Evolutionary conservation across 2,888 invertebrate species (phyloP), one percentile per base, ranked within the genome.

Genomic region (Noctua janthe): DNA sequence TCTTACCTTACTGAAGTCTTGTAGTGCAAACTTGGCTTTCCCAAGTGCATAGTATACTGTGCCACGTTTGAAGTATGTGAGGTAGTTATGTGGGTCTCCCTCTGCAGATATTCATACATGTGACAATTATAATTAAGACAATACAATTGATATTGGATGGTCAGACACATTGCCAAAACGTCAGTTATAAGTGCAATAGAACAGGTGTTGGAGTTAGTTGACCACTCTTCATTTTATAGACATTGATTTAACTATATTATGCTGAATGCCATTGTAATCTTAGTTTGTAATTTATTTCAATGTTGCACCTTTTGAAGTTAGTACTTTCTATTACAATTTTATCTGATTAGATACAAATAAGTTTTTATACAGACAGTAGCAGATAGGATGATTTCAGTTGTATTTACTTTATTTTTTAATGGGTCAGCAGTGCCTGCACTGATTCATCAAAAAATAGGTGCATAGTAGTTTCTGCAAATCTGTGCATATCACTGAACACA

Each of bases 41-140:
- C 99, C 99, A 89, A 99, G 97, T 15, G 99, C 99, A 93, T 99
- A 97, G 96, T 99, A 99, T 1, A 99, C 99, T 1, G 99, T 99
- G 70, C 99, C 99, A 90, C 99, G 97, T 95, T 99, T 99, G 95
- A 99, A 99, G 94, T 99, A 99, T 75, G 99, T 99, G 94, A 99
- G 97, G 96, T 99, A 99, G 96, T 99, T 99, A 87, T 97, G 97
- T 64, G 99, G 99, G 96, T 99, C 99, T 23, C 99, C 99, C 97
- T 99, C 99, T 99, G 96, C 7, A 97, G 86, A 88, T 29, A 88
- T 78, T 71, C 51, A 69, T 43, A 84, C 2, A 79, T 0, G 35
- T 54, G 39, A 69, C 67, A 15, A 43, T 67, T 54, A 54, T 54
- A 54, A 54, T 54, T 54, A 54, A 54, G 20, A 29, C 43, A 23